Evolutionary conservation across 2,113 vertebrate genomes (phyloP), one percentile per base, ranked within the genome.

Genomic region (Otolemur garnettii): DNA sequence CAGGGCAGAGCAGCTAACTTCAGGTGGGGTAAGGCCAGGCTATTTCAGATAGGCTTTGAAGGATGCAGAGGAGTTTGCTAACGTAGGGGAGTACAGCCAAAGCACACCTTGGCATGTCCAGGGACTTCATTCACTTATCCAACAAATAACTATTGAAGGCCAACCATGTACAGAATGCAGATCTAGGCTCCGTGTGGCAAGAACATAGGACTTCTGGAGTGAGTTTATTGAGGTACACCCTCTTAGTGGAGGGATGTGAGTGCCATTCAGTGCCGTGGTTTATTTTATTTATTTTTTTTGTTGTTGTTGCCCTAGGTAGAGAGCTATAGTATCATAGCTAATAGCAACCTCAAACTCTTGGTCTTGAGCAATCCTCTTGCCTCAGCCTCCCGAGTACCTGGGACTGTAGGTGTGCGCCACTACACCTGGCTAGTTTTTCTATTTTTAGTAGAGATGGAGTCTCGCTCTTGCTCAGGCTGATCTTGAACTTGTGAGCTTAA

Each of bases 1-100:
- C 64, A 38, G 24, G 42, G 18, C 30, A 80, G 35, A 71, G 22
- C 62, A 66, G 35, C 80, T 78, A 68, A 68, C 15, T 15, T 22
- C 60, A 59, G 57, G 60, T 22, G 42, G 60, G 35, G 11, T 4
- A n/a, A 79, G 38, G 42, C 69, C 1, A 8, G 42, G 33, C 28
- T 8, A 14, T 80, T 78, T 91, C 45, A 82, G 62, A 62, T 28
- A 57, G 60, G 60, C 68, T 94, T 93, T 91, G 90, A 72, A 88
- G 79, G 64, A 69, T 64, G 24, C 7, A 35, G 69, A 86, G 84
- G 74, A 42, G 30, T 77, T 92, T 90, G 55, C 50, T 19, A 71
- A 35, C 53, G 18, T 15, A 18, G 7, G 50, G 33, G 68, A 91
- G 7, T 74, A 4, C 9, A 10, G 78, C 89, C 17, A 50, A 72